phyloP scores from a whole-genome alignment of 2,888 invertebrate species.

The Meteorus colon region DNA sequence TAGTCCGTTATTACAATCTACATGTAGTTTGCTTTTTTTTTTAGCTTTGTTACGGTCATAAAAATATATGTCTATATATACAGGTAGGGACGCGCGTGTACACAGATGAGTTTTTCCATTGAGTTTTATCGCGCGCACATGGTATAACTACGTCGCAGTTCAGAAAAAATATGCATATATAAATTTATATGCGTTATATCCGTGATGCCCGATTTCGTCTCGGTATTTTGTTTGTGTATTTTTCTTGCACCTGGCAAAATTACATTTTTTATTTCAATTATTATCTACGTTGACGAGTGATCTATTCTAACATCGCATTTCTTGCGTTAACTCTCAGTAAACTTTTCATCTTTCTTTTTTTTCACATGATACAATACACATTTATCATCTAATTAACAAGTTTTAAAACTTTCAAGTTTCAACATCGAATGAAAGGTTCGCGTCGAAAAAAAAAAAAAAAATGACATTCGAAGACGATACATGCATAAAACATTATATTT shows the following conservation, averaged over 20 bases:
- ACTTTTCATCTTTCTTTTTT: slow-evolving; percentile 18
- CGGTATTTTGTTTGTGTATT: slow-evolving; percentile 36
- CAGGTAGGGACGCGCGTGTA: slow-evolving; percentile 33
- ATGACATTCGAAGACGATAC: slow-evolving; percentile 52
- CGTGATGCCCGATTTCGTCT: slow-evolving; percentile 44
- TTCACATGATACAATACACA: slow-evolving; percentile 43
- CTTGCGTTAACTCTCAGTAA: slow-evolving; percentile 12
- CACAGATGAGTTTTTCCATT: background rate
- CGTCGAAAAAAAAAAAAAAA: slow-evolving; percentile 47
- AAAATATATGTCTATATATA: slow-evolving; percentile 67
- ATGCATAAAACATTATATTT: slow-evolving; percentile 35
- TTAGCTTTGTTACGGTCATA: slow-evolving; percentile 71
- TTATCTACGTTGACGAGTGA: background rate
- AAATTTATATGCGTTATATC: slow-evolving; percentile 29
- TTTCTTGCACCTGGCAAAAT: slow-evolving; percentile 21
- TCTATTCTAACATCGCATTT: slow-evolving; percentile 12
- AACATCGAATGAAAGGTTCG: slow-evolving; percentile 71
- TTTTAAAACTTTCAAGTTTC: slow-evolving; percentile 71
- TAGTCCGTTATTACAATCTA: slow-evolving; percentile 69
- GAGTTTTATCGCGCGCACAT: slow-evolving; percentile 31
- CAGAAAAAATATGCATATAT: slow-evolving; percentile 52
- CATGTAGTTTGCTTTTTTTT: slow-evolving; percentile 53
- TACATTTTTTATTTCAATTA: slow-evolving; percentile 1
- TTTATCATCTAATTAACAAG: slow-evolving; percentile 64
- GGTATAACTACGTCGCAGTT: slow-evolving; percentile 33